Percentiles rank a stretch among this genome's conserved stretches.
Evolutionary conservation across 2,888 invertebrate genomes (phyloP).

Genomic region (Myopa tessellatipennis): DNA sequence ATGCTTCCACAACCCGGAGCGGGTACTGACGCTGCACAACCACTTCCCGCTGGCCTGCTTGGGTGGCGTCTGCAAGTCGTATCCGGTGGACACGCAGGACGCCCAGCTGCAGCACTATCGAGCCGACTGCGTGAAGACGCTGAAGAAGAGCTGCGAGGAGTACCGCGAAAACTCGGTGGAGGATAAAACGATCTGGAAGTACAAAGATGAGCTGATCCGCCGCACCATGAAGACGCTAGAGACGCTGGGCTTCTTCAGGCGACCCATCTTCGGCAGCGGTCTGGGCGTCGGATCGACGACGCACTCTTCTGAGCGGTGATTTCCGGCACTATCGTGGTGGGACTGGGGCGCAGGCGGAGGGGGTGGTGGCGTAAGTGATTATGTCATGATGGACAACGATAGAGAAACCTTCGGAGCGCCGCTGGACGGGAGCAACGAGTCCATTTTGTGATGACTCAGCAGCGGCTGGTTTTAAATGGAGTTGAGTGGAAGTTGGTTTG

Average conservation of each 20-base stretch:
- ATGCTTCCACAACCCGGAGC: constrained; percentile 92
- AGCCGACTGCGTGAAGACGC: constrained; percentile 88
- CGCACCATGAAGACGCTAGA: constrained; percentile 78
- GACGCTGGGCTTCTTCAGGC: constrained; percentile 76
- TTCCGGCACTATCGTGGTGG: constrained; percentile 49
- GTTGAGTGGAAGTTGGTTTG: constrained; percentile 25
- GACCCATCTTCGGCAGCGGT: constrained; percentile 47
- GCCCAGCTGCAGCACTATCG: constrained; percentile 95
- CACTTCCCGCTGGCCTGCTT: constrained; percentile 92
- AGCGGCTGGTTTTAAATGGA: constrained; percentile 2
- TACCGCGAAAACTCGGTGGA: constrained; percentile 84
- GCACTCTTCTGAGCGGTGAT: constrained; percentile 66
- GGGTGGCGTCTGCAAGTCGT: constrained; percentile 86
- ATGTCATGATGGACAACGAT: constrained; percentile 5
- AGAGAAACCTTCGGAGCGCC: constrained; percentile 4
- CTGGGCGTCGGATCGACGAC: constrained; percentile 60
- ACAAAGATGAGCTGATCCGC: constrained; percentile 79
- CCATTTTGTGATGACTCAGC: constrained; percentile 22
- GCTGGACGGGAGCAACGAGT: constrained; percentile 19
- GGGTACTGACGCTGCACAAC: constrained; percentile 89
- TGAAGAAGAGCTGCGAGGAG: constrained; percentile 86
- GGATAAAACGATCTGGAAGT: constrained; percentile 90
- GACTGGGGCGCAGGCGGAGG: constrained; percentile 31
- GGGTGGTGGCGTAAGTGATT: constrained; percentile 1
- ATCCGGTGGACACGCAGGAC: constrained; percentile 82